A percentile compares a stretch with the other conserved stretches of the same genome.
phyloP scores from a whole-genome alignment of 2,797 vertebrate genomes.

The Acipenser oxyrinchus region DNA sequence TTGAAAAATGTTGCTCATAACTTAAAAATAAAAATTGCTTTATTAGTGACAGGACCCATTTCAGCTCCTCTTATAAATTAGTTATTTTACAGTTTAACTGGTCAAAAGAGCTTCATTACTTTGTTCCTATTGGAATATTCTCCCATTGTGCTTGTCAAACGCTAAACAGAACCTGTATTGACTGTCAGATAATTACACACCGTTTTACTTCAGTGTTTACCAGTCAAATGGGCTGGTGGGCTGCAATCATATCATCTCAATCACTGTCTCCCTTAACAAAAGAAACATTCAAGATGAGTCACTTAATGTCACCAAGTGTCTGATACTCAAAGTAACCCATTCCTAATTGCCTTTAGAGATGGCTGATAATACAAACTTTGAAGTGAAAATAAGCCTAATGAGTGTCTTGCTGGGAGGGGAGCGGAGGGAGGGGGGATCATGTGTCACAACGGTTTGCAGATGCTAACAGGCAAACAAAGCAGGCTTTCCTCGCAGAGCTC shows the following conservation, averaged over 20 bases:
- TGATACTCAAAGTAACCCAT: conserved; percentile 81
- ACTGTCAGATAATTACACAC: conserved; percentile 88
- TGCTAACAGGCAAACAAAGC: conserved; percentile 55
- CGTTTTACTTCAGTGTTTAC: conserved; percentile 80
- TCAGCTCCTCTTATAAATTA: conserved; percentile 51
- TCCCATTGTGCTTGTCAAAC: conserved; percentile 63
- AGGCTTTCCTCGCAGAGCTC: conserved; percentile 55
- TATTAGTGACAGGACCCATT: conserved; percentile 36
- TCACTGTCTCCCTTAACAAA: conserved; percentile 77
- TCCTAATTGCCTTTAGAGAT: conserved; percentile 87
- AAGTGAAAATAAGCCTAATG: conserved; percentile 83
- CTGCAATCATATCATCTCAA: conserved; percentile 72
- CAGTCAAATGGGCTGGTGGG: conserved; percentile 74
- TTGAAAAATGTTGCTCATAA: neutral
- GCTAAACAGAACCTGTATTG: conserved; percentile 81
- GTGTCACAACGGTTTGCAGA: conserved; percentile 56
- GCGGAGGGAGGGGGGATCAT: conserved; percentile 28
- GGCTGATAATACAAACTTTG: conserved; percentile 83
- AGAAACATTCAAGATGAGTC: conserved; percentile 76
- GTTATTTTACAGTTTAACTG: conserved; percentile 71
- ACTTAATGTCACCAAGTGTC: conserved; percentile 72
- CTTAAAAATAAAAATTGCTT: conserved; percentile 45
- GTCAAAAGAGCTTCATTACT: conserved; percentile 58
- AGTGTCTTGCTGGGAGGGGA: conserved; percentile 59
- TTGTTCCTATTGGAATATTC: conserved; percentile 56